Base-by-base conservation (phyloP, 2,797 vertebrate species). In the Amblyopsis hoosieri region DNA sequence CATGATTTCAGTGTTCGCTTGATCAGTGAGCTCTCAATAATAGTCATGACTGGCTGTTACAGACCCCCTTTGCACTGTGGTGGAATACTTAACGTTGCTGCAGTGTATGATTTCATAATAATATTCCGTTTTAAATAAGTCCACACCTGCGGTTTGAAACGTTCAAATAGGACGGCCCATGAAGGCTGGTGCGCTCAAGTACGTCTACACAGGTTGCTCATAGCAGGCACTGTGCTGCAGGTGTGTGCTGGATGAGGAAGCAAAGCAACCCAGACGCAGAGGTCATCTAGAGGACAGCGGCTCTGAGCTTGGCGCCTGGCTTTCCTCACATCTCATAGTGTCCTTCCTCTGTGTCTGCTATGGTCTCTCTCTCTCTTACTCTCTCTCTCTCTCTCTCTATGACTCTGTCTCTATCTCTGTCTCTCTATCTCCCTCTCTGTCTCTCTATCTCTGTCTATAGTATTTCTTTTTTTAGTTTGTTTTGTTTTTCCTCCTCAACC, bases 201-300 rank as follows among this genome's bases (percentile, higher is more conserved):
- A 11, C 12, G 19, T 8, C 62, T 59, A 56, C 4, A 63, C 54
- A 29, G 23, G 14, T 4, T 42, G 33, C 5, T 56, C 15, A 56
- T 55, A 29, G 54, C 12, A 33, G 54, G 46, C 13, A 12, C 46
- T 12, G 46, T 47, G 13, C 1, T 3, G 49, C 49, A 4, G n/a
- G 49, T 6, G n/a, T 23, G 58, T 46, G 47, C 56, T 64, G 71
- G 60, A 76, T 73, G 63, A 75, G 50, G 57, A 57, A 53, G 58
- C 60, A 51, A 9, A 29, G 33, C 2, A 62, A 71, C 7, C 54
- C 29, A n/a, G 47, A 54, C 53, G 31, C 2, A 4, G 71, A 63
- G 79, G 76, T 80, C 72, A 78, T 59, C 4, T 12, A 57, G n/a
- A 76, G 77, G 75, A 79, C 82, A 75, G 72, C 66, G 1, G 49